phyloP scores from a whole-genome alignment of 2,888 invertebrate species.

The Drosophila kambysellisi region DNA sequence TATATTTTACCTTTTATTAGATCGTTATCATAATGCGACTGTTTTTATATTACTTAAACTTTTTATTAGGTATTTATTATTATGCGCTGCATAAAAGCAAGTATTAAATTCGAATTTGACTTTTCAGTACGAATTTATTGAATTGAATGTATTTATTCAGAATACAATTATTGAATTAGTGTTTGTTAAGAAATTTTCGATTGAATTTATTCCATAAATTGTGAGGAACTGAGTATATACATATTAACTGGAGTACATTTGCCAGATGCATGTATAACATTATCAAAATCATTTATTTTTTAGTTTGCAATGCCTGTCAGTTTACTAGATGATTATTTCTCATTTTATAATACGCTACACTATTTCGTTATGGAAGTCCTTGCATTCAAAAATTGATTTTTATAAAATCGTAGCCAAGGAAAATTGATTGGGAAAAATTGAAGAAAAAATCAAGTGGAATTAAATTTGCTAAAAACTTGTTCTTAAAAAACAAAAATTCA shows the following conservation, averaged over 20 bases:
- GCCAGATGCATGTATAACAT: not conserved
- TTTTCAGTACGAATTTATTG: not conserved
- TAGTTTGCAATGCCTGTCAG: not conserved
- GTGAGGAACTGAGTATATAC: rapidly evolving
- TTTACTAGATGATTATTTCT: not conserved
- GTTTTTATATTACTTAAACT: not conserved
- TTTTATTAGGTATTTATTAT: not conserved
- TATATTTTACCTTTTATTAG: not conserved
- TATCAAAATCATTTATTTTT: not conserved
- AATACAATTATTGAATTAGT: not conserved
- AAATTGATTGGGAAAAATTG: not conserved
- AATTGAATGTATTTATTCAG: not conserved
- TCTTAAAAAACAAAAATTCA: not conserved
- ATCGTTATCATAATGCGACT: not conserved
- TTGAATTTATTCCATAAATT: not conserved
- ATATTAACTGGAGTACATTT: not conserved
- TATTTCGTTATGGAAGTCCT: not conserved
- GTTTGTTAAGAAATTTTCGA: too few relatives aligned
- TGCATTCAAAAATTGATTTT: not conserved
- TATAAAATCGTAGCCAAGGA: not conserved
- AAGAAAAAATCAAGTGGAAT: too few relatives aligned
- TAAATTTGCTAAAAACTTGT: not conserved
- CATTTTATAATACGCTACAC: not conserved
- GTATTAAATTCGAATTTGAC: not conserved
- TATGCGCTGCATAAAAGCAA: not conserved